Conservation (phyloP, 2,797 vertebrate species). For the Microctenopoma lineatum region DNA sequence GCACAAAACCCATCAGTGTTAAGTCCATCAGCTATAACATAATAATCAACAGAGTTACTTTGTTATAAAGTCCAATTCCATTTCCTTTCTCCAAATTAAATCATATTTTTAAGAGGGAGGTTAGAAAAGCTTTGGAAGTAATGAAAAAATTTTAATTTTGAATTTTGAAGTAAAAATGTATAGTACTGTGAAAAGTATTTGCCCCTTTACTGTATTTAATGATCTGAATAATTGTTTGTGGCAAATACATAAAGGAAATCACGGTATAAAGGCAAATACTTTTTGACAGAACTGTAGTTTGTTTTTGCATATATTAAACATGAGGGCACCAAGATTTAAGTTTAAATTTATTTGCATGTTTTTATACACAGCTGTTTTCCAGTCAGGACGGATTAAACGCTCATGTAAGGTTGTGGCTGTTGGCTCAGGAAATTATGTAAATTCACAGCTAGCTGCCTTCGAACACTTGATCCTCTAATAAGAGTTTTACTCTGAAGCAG, state of each 20-base stretch:
- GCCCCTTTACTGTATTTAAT: too few species aligned
- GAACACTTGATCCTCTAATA: neutral
- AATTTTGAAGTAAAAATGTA: too few species aligned
- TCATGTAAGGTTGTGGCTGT: neutral
- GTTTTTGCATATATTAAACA: too few species aligned
- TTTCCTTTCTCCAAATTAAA: slow-evolving; percentile 38
- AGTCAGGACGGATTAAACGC: neutral
- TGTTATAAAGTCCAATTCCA: slow-evolving; percentile 1
- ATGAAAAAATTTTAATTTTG: too few species aligned
- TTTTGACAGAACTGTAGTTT: too few species aligned
- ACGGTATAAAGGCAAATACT: too few species aligned
- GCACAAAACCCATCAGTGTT: too few species aligned
- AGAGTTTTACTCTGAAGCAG: slow-evolving; percentile 7
- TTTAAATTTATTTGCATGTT: neutral
- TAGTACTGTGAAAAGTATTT: too few species aligned
- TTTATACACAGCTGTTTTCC: neutral
- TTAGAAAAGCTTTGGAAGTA: neutral
- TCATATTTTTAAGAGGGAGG: neutral
- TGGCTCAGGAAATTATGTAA: slow-evolving; percentile 21
- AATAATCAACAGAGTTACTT: neutral
- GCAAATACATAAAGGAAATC: too few species aligned
- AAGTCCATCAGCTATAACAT: neutral
- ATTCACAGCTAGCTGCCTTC: neutral
- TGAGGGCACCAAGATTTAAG: too few species aligned
- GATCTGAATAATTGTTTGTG: too few species aligned